Evolutionary conservation across 2,113 vertebrate genomes (phyloP), one percentile per base, ranked within the genome.

Genomic region (Typhlomys cinereus): DNA sequence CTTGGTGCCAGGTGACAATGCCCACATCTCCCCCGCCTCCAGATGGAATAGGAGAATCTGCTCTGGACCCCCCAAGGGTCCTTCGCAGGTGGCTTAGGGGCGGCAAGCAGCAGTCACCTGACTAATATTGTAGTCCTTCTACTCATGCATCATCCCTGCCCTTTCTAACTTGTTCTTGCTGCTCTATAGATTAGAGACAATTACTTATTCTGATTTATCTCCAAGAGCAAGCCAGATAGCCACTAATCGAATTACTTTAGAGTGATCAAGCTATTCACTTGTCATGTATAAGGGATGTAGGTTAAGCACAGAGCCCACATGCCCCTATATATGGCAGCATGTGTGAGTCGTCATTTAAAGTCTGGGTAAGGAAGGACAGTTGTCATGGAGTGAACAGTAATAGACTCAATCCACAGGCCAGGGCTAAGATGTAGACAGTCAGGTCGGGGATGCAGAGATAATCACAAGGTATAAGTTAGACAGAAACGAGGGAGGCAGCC

Each of bases 111-210:
- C 21, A 41, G 14, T 18, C 17, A 3, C 5, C 11, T 17, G 29
- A 69, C 7, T 36, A 46, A 20, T 7, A 23, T 36, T n/a, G 4
- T 5, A 8, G 39, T 1, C 13, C 0, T 2, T 21, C 2, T 4
- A 50, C 10, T 9, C 6, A 7, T 73, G 0, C 18, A 59, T 59
- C 25, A 23, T 69, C 34, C 11, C 48, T 48, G 29, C n/a, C 86
- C 48, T 82, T 88, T 59, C 31, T 21, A 5, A 34, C 5, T n/a
- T 12, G 2, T 66, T 46, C 2, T 92, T 7, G 75, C 44, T 69
- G 4, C 48, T 31, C 70, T 62, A 41, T n/a, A 36, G 81, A 36
- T 71, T 44, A 34, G 21, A 83, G 7, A 57, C 20, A 36, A 21
- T 46, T 29, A 29, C 23, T 85, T 39, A 31, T n/a, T 44, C 44